Conservation (phyloP, 2,888 invertebrate genomes). For the Patella depressa region DNA sequence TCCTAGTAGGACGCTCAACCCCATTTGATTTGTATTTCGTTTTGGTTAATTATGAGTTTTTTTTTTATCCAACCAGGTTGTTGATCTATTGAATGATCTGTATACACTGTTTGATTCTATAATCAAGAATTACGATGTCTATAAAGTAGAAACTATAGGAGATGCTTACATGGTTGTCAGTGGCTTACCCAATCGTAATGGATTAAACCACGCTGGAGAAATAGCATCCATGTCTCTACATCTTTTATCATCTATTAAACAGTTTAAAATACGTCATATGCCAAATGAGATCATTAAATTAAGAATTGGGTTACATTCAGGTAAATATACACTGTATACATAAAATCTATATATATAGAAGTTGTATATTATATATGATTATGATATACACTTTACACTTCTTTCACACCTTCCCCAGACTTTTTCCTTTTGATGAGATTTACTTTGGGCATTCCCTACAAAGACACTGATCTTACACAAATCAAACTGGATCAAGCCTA, state of each 20-base stretch:
- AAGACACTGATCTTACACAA: too few relatives aligned
- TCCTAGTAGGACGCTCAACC: not conserved
- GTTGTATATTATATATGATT: too few relatives aligned
- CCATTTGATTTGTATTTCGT: not conserved
- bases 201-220: constrained; percentile 65
- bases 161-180: constrained; percentile 70
- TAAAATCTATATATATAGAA: too few relatives aligned
- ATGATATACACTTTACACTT: too few relatives aligned
- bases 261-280: constrained; percentile 62
- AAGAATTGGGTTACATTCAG: constrained; percentile 68
- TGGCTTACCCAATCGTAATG: constrained; percentile 66
- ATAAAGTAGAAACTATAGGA: constrained; percentile 82
- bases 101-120: constrained; percentile 96
- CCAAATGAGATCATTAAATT: constrained; percentile 60
- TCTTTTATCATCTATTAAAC: constrained; percentile 62
- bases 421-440: too few relatives aligned
- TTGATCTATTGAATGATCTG: constrained; percentile 95
- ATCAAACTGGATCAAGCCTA: too few relatives aligned
- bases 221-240: constrained; percentile 69
- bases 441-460: too few relatives aligned
- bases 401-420: too few relatives aligned
- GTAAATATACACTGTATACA: constrained; percentile 38
- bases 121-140: constrained; percentile 96
- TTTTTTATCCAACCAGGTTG: constrained; percentile 78
- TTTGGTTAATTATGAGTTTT: not conserved